A percentile compares a stretch with the other conserved stretches of the same genome.
phyloP scores from a whole-genome alignment of 1,140 invertebrate species.

The Drosophila kohkoa region DNA sequence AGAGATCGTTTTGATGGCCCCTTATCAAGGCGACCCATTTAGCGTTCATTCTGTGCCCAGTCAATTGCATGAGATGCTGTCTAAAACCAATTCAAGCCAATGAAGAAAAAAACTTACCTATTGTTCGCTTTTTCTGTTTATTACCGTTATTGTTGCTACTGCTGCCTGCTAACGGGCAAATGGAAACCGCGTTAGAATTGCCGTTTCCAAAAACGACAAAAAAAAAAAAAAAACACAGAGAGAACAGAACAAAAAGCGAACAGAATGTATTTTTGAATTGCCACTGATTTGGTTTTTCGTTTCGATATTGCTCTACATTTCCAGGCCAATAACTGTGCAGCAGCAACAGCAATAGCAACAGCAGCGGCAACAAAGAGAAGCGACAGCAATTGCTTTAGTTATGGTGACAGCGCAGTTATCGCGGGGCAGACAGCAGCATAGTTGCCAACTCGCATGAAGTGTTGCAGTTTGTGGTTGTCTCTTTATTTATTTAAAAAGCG shows the following conservation, averaged over 20 bases:
- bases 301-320: slow-evolving; percentile 26
- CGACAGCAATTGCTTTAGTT: slow-evolving; percentile 17
- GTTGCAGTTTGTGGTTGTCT: slow-evolving; percentile 39
- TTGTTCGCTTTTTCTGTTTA: slow-evolving; percentile 26
- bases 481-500: slow-evolving; percentile 42
- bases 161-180: slow-evolving; percentile 11
- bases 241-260: slow-evolving; percentile 7
- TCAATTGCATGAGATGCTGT: slow-evolving; percentile 28
- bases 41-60: neutral
- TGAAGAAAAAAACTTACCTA: slow-evolving; percentile 3
- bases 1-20: slow-evolving; percentile 3
- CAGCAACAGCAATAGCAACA: neutral
- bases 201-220: neutral
- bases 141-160: slow-evolving; percentile 17
- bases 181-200: slow-evolving; percentile 19
- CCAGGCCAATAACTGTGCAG: slow-evolving; percentile 31
- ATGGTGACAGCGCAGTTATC: slow-evolving; percentile 27
- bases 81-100: slow-evolving; percentile 26
- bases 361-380: slow-evolving; percentile 5
- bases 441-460: slow-evolving; percentile 23
- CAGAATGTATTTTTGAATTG: slow-evolving; percentile 27
- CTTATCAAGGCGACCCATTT: slow-evolving; percentile 23
- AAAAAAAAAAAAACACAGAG: no score
- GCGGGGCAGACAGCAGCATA: neutral
- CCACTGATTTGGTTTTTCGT: slow-evolving; percentile 11